Conservation (phyloP, 92 coral and sea anemone genomes). For the Phymanthus crucifer region DNA sequence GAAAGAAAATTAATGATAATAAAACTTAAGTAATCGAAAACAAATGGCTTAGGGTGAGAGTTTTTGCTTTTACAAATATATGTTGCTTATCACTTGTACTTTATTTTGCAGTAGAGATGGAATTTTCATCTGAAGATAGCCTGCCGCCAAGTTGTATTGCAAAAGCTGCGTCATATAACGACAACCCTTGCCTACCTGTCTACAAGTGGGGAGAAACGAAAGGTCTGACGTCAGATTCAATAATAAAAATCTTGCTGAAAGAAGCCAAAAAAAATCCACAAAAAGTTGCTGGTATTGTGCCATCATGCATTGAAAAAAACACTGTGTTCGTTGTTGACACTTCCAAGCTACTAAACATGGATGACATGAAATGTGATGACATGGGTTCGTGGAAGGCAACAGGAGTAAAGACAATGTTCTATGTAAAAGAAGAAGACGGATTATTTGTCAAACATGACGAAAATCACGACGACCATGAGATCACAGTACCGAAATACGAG, state of each 20-base stretch:
- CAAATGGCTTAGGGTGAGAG: not conserved
- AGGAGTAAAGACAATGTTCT: not conserved
- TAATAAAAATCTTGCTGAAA: not conserved
- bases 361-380: not conserved
- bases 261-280: not conserved
- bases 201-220: slow-evolving; percentile 37
- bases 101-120: not conserved
- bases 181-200: slow-evolving; percentile 51
- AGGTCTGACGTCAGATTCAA: not conserved
- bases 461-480: too few species aligned
- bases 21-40: too few species aligned
- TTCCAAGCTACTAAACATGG: not conserved
- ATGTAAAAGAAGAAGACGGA: not conserved
- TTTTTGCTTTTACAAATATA: too few species aligned
- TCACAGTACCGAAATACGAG: not conserved
- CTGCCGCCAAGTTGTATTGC: slow-evolving; percentile 39
- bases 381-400: not conserved
- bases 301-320: not conserved
- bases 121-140: slow-evolving; percentile 14
- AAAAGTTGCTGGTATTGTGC: not conserved
- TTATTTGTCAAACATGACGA: not conserved
- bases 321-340: not conserved
- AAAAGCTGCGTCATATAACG: slow-evolving; percentile 16
- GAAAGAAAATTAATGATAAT: too few species aligned
- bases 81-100: not conserved